Conservation (phyloP, 1,140 invertebrate species). For the Diachasmimorpha longicaudata region DNA sequence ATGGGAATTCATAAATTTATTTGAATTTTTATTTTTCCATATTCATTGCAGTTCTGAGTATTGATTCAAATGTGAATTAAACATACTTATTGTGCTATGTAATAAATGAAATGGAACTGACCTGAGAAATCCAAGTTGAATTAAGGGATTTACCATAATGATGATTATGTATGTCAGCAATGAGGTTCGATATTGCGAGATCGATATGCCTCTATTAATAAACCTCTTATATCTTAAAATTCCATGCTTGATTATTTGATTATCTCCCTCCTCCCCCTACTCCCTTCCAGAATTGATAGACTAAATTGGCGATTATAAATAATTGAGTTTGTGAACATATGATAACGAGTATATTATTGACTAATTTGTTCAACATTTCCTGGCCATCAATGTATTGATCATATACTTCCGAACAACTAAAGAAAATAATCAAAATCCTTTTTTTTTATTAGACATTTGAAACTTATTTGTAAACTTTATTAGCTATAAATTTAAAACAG, state of each 20-base stretch:
- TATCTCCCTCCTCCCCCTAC: too few species aligned
- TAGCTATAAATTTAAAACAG: too few species aligned
- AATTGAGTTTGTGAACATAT: too few species aligned
- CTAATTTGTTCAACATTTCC: too few species aligned
- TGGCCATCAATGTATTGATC: too few species aligned
- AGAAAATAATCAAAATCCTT: too few species aligned
- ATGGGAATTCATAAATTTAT: not conserved
- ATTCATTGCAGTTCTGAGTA: slow-evolving; percentile 25
- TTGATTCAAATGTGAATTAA: slow-evolving; percentile 17
- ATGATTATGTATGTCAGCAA: slow-evolving; percentile 4
- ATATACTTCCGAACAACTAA: too few species aligned
- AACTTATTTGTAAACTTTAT: too few species aligned
- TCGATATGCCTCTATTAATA: slow-evolving; percentile 28
- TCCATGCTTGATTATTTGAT: not conserved
- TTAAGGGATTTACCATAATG: not conserved
- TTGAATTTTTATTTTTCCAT: not conserved
- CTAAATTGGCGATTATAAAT: too few species aligned
- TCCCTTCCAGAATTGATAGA: too few species aligned
- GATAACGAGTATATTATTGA: too few species aligned
- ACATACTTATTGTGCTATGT: not conserved
- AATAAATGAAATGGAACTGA: not conserved
- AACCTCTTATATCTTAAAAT: slow-evolving; percentile 34
- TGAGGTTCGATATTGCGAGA: not conserved
- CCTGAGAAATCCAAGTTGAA: not conserved
- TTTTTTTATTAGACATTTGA: too few species aligned